Base-by-base conservation (phyloP, 2,888 invertebrate species). In the Erynnis tages region DNA sequence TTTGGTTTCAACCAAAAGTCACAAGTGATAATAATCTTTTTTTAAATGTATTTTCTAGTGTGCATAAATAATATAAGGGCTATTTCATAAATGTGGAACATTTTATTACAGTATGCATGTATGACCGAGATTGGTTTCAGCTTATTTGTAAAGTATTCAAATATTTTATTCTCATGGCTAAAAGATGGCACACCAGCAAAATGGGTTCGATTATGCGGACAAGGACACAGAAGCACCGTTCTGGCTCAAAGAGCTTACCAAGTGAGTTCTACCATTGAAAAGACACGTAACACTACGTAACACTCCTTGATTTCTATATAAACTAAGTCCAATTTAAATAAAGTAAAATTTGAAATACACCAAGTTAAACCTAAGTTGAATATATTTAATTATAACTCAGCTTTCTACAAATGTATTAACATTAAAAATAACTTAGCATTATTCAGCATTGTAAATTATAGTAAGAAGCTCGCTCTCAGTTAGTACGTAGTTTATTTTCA, bases 161-260 rank as follows among this genome's bases (percentile, higher is more conserved):
- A 56, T 32, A 8, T 34, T 38, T 47, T 35, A 21, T 65, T 75
- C 76, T 66, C 63, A 86, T 85, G 84, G 82, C 75, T 78, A 61
- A 74, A 85, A 62, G 62, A 89, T 89, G 89, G 79, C 84, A 71
- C 72, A 79, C 65, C 68, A 77, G 62, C 67, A 77, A 65, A 79
- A 79, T 71, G 77, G 75, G 64, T 69, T 72, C 65, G 79, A 79
- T 61, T 76, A 73, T 62, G 59, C 72, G 54, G 66, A 67, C 54
- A 77, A 72, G 46, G 79, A 81, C 57, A 70, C 65, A 50, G 79
- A 85, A 57, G 63, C 76, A 62, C 80, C 84, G 55, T 68, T 73
- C 53, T 88, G 87, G 87, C 80, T 88, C 56, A 81, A 87, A 70
- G 84, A 82, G 67, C 75, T 88, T 78, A 82, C 84, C 69, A 82